Evolutionary conservation across 2,888 invertebrate species (phyloP), one percentile per base, ranked within the genome.

Genomic region (Tachina lurida): DNA sequence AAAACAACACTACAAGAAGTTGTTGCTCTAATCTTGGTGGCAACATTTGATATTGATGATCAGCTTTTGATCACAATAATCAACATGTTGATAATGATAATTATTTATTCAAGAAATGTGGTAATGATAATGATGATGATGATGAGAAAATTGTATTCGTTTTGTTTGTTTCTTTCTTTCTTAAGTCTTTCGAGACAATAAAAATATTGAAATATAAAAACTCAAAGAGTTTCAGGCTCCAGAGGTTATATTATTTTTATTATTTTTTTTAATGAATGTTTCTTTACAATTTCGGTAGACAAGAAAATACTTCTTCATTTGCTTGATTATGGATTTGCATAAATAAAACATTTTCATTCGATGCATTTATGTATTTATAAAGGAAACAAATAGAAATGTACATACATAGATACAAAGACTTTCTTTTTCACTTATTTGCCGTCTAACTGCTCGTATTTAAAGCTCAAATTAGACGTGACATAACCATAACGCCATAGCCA

Each of bases 11-110:
- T 19, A 39, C 58, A 83, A 31, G 60, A 83, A 73, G 73, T 77
- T 77, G 76, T 67, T 83, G 65, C 77, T 78, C 71, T 73, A 83
- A 77, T 58, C 58, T 65, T 83, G 65, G 71, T 73, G 83, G 77
- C 58, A 73, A 76, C 60, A 73, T 49, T 60, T 56, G 45, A 52
- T 67, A 67, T 60, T 77, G 71, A 60, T 52, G 65, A 81, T 68
- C 60, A 49, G 19, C 19, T 74, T 31, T 49, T 52, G 65, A 74
- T 75, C 43, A 17, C 67, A 54, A 79, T 79, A 45, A 79, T 80
- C 54, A 65, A 67, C 22, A 41, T 67, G 43, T 68, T 62, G 19
- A 45, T 68, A 54, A 81, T 58, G 39, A 79, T 79, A 65, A 56
- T 79, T 79, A 73, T 47, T 19, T 31, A 19, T 47, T 4, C 56